Base-by-base conservation (phyloP, 1,140 invertebrate species). In the Heliconius hewitsoni region DNA sequence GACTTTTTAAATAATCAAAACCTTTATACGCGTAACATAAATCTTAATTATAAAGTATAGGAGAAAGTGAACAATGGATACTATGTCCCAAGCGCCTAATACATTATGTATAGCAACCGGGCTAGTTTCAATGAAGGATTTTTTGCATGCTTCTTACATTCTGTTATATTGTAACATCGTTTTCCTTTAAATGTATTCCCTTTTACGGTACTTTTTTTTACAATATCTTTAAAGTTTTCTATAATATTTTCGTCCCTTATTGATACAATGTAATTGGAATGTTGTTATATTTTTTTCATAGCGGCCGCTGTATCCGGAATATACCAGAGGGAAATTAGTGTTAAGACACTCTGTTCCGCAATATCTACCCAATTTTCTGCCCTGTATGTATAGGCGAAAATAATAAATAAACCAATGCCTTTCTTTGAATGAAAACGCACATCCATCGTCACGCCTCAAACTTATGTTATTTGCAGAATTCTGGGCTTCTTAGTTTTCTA, bases 111-210 rank as follows among this genome's bases (percentile, higher is more conserved):
- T 93, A 92, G 89, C 88, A 87, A 86, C 85, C 85, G 83, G 83
- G 83, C 87, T 91, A 92, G 91, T 91, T 93, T 92, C 90, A 94
- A 94, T 93, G 93, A 93, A 93, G 89, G 88, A 93, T 94, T 94
- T 93, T 92, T 94, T 91, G 86, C 87, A 89, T 89, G 84, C 82
- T 86, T 73, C 83, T 85, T 84, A 86, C 85, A 86, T 87, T 85
- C 82, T 83, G 82, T 81, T 87, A 89, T 89, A 90, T 86, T 90
- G 91, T 91, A 85, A 90, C 86, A 87, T 89, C 84, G 85, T 86
- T 87, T 84, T 82, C 80, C 80, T 84, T 84, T 80, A 84, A 86
- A 89, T 90, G 86, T 87, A 89, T 90, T 88, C 85, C 80, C 86
- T 86, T 88, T 84, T 81, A 71, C 34, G 19, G 39, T 73, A 76